phyloP scores from a whole-genome alignment of 2,888 invertebrate species.

The Sminthurinus aureus region DNA sequence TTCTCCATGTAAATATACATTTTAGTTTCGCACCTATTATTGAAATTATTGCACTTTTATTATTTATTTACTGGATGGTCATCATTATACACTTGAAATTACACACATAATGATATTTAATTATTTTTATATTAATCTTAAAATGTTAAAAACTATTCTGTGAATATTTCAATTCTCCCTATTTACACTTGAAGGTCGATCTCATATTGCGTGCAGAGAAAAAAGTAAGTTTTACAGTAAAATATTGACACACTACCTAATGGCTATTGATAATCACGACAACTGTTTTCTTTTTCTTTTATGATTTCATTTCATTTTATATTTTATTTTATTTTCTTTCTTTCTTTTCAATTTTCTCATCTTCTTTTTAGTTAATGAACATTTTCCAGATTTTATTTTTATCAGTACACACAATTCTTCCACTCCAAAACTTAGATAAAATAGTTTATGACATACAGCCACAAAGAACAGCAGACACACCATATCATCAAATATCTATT shows the following conservation, averaged over 20 bases:
- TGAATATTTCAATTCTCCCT: neutral
- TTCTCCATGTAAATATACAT: too few species aligned
- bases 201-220: constrained; percentile 52
- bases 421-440: too few species aligned
- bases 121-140: neutral
- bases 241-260: constrained; percentile 6
- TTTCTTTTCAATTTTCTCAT: neutral
- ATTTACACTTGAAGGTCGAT: constrained; percentile 49
- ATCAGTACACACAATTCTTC: too few species aligned
- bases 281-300: neutral
- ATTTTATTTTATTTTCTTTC: constrained; percentile 9
- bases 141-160: neutral
- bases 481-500: too few species aligned
- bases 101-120: neutral
- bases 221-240: constrained; percentile 53
- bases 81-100: neutral
- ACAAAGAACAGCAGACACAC: too few species aligned
- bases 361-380: neutral
- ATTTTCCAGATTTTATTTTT: neutral
- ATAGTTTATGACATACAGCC: too few species aligned
- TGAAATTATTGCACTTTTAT: too few species aligned
- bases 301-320: neutral
- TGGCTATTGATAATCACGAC: neutral
- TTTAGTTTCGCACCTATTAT: too few species aligned
- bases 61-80: too few species aligned